Conservation (phyloP, 2,113 vertebrate genomes). For the Chionis minor region DNA sequence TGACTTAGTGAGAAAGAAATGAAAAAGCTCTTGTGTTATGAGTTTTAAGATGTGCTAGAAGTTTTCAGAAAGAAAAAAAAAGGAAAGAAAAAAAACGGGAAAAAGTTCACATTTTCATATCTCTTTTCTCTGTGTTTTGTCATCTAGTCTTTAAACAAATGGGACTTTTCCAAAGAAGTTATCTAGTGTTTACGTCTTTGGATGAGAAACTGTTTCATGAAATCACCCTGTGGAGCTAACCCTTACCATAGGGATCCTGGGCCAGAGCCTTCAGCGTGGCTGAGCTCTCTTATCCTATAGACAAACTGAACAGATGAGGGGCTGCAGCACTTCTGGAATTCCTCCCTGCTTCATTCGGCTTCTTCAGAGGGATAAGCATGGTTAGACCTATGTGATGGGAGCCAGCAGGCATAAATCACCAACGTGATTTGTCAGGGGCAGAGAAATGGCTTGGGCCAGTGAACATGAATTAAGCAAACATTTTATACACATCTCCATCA, state of each 20-base stretch:
- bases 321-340: not conserved
- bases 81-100: too few species aligned
- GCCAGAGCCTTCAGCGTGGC: not conserved
- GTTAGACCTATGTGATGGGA: not conserved
- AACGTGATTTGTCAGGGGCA: not conserved
- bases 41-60: not conserved
- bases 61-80: not conserved
- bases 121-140: not conserved
- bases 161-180: not conserved
- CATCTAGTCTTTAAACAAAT: not conserved
- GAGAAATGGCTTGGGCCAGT: not conserved
- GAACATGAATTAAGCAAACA: not conserved
- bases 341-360: not conserved
- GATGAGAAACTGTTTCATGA: not conserved
- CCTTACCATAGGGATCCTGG: not conserved
- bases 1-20: constrained; percentile 21
- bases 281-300: not conserved
- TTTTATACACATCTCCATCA: not conserved
- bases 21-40: constrained; percentile 9
- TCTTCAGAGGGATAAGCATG: not conserved
- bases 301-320: not conserved
- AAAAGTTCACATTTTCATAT: not conserved
- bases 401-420: not conserved
- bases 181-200: not conserved
- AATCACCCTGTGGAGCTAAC: not conserved